phyloP scores from a whole-genome alignment of 2,113 vertebrate genomes.

The Podarcis raffonei region DNA sequence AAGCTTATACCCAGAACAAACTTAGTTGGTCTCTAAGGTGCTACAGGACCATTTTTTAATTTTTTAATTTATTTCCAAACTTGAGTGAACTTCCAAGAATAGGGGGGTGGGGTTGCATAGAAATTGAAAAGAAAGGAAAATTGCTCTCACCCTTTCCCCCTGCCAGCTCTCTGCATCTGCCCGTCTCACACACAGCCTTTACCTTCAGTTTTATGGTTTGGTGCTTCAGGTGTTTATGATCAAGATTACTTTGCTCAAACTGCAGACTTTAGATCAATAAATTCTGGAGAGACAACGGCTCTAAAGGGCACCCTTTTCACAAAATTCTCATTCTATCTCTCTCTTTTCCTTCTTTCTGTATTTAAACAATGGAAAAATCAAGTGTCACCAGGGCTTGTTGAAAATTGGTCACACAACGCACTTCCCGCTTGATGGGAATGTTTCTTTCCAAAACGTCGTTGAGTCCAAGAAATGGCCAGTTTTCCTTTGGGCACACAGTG shows the following conservation, averaged over 20 bases:
- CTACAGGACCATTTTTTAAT: too few species aligned
- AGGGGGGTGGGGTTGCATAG: neutral
- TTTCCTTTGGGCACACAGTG: too few species aligned
- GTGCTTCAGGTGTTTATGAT: neutral
- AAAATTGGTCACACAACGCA: too few species aligned
- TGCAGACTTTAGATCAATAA: constrained; percentile 5
- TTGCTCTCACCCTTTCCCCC: neutral
- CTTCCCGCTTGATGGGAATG: too few species aligned
- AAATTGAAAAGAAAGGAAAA: neutral
- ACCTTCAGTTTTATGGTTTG: neutral
- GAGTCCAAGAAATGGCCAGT: too few species aligned
- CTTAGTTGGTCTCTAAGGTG: too few species aligned
- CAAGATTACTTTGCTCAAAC: constrained; percentile 9
- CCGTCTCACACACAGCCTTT: neutral
- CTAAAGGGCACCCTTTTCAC: neutral
- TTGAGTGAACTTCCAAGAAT: neutral
- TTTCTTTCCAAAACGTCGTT: too few species aligned
- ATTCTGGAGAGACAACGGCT: neutral
- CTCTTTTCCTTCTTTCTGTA: too few species aligned
- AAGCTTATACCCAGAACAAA: too few species aligned
- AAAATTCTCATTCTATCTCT: neutral
- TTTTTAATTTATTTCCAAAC: neutral
- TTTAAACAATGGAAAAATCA: too few species aligned
- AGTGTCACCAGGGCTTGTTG: too few species aligned
- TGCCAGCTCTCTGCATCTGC: too few species aligned